A percentile compares a stretch with the other conserved stretches of the same genome.
These are phyloP conservation scores for Lepidocolaptes lacrymiger DNA, from an alignment of 2,797 vertebrate genomes.

Conservation along the genomic window DNA sequence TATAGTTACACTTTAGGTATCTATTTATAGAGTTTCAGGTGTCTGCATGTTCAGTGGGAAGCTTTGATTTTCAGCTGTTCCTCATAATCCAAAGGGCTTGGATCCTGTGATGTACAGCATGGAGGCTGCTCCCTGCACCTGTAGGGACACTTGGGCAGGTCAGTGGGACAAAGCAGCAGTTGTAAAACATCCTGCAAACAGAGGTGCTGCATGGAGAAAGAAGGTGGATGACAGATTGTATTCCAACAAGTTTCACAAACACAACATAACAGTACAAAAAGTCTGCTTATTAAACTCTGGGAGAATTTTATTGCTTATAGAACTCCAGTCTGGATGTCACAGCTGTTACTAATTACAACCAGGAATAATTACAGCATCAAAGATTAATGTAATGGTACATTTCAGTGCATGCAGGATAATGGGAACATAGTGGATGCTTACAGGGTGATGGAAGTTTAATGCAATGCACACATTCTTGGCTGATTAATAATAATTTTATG, in stretches of 20 bases:
- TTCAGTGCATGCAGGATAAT: neutral
- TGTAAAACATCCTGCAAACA: neutral
- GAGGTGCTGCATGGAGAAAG: neutral
- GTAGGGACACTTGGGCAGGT: neutral
- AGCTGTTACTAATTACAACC: constrained; percentile 30
- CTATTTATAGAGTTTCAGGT: neutral
- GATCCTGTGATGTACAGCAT: neutral
- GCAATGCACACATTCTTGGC: neutral
- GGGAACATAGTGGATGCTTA: neutral
- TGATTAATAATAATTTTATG: neutral
- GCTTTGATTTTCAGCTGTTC: neutral
- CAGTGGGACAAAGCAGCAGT: neutral
- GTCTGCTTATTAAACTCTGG: neutral
- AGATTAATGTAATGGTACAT: neutral
- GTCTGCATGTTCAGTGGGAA: neutral
- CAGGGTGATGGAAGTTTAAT: neutral
- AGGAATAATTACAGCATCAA: neutral
- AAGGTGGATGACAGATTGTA: neutral
- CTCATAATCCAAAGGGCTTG: neutral
- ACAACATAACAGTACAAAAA: neutral
- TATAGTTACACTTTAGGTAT: neutral
- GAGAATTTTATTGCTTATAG: neutral
- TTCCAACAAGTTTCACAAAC: neutral
- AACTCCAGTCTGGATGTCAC: neutral
- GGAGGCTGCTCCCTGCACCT: neutral